Percentiles rank a stretch among this genome's conserved stretches.
phyloP scores from a whole-genome alignment of 2,113 vertebrate species.

The Neolamprologus ventralis region DNA sequence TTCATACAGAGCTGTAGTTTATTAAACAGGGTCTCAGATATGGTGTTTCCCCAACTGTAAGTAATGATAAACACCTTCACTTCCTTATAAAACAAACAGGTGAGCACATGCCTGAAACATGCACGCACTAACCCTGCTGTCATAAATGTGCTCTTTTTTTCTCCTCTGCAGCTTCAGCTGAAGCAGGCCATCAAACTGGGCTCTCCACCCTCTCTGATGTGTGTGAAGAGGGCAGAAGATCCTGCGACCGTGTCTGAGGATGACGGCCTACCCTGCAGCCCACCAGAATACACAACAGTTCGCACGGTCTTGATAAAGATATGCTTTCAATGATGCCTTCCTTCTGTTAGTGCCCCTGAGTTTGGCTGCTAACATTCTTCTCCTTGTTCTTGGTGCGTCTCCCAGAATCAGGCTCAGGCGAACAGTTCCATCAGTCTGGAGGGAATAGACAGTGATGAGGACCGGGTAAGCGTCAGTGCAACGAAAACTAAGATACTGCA shows the following conservation, averaged over 20 bases:
- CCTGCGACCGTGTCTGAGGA: slow-evolving; percentile 70
- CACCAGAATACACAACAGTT: slow-evolving; percentile 68
- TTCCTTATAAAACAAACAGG: not conserved
- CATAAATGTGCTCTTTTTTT: not conserved
- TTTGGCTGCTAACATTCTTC: not conserved
- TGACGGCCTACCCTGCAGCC: slow-evolving; percentile 74
- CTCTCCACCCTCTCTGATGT: slow-evolving; percentile 67
- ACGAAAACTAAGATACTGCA: not conserved
- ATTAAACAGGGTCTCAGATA: not conserved
- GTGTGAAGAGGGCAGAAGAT: slow-evolving; percentile 70
- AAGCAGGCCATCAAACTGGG: slow-evolving; percentile 73
- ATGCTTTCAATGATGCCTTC: not conserved
- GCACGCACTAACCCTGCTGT: not conserved
- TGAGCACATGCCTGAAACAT: not conserved
- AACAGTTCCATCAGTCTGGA: slow-evolving; percentile 78
- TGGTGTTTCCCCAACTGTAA: not conserved
- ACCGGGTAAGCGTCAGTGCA: slow-evolving; percentile 68
- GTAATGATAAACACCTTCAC: not conserved
- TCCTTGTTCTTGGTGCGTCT: not conserved
- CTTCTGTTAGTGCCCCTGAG: not conserved
- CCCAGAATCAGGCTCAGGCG: slow-evolving; percentile 62
- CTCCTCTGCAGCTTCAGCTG: slow-evolving; percentile 58
- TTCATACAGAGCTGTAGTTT: not conserved
- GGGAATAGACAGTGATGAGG: slow-evolving; percentile 75
- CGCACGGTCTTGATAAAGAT: slow-evolving; percentile 49